phyloP scores from a whole-genome alignment of 2,797 vertebrate genomes.

The Sorex maritimensis region DNA sequence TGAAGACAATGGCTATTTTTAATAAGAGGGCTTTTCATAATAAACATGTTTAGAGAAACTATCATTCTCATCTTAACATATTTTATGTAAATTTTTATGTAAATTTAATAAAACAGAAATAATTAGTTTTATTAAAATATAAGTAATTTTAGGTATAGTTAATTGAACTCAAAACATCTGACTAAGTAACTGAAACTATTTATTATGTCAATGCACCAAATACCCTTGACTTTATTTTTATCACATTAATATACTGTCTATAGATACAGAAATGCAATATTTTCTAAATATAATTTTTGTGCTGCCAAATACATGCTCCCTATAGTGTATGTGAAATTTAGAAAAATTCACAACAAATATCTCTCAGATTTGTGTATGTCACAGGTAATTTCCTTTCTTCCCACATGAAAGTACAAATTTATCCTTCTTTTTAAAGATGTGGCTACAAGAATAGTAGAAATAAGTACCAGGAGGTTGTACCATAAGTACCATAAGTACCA shows the following conservation, averaged over 20 bases:
- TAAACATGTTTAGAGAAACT: slow-evolving; percentile 47
- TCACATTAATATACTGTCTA: neutral
- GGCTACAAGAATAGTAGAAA: too few species aligned
- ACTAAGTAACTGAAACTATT: neutral
- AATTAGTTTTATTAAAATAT: slow-evolving; percentile 47
- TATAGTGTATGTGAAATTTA: too few species aligned
- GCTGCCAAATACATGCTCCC: neutral
- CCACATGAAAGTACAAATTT: neutral
- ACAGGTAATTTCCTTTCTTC: neutral
- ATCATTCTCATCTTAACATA: slow-evolving; percentile 63
- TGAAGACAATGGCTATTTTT: slow-evolving; percentile 19
- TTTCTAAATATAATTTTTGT: neutral
- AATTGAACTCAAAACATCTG: neutral
- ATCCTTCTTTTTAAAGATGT: neutral
- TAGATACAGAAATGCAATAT: neutral
- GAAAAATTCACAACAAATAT: neutral
- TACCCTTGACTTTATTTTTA: neutral
- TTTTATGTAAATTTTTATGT: slow-evolving; percentile 11
- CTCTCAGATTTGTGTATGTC: neutral
- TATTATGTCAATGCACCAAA: neutral
- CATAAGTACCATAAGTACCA: too few species aligned
- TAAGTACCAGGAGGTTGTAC: too few species aligned
- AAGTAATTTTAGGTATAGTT: slow-evolving; percentile 31
- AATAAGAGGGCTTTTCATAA: neutral
- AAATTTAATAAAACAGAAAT: slow-evolving; percentile 7